Evolutionary conservation across 2,113 vertebrate species (phyloP).

Genomic region (Petroica traversi): DNA sequence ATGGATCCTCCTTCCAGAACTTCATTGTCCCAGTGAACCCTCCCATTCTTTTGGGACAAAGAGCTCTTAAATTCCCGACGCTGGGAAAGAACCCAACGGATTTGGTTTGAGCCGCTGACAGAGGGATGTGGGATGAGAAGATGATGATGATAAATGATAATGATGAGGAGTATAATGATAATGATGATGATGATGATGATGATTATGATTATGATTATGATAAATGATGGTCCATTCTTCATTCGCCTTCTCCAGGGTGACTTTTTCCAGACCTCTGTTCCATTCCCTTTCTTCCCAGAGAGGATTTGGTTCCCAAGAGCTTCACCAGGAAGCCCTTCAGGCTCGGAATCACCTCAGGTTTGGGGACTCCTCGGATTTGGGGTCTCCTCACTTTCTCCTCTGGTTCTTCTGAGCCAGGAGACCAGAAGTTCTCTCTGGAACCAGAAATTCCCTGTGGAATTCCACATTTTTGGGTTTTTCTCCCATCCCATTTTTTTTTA

Average conservation of each 20-base stretch:
- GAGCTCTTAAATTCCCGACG: background rate
- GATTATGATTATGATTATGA: background rate
- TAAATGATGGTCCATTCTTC: background rate
- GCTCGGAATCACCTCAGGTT: background rate
- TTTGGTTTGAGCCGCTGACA: background rate
- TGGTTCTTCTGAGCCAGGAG: background rate
- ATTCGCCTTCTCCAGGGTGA: background rate
- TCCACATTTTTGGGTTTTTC: too few relatives aligned
- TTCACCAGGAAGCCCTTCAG: background rate
- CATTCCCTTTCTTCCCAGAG: background rate
- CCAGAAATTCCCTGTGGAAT: background rate
- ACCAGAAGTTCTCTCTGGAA: background rate
- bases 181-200: too few relatives aligned
- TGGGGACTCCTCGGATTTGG: background rate
- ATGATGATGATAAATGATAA: background rate
- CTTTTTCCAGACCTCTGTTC: background rate
- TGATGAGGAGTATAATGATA: background rate
- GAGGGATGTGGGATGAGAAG: background rate
- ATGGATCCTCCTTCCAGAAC: background rate
- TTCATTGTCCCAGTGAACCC: background rate
- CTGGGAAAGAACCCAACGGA: accelerated
- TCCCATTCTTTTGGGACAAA: background rate
- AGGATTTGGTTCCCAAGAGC: background rate
- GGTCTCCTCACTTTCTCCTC: background rate
- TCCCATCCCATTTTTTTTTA: too few relatives aligned